Base-by-base conservation (phyloP, 2,888 invertebrate species). In the Acronicta alni region DNA sequence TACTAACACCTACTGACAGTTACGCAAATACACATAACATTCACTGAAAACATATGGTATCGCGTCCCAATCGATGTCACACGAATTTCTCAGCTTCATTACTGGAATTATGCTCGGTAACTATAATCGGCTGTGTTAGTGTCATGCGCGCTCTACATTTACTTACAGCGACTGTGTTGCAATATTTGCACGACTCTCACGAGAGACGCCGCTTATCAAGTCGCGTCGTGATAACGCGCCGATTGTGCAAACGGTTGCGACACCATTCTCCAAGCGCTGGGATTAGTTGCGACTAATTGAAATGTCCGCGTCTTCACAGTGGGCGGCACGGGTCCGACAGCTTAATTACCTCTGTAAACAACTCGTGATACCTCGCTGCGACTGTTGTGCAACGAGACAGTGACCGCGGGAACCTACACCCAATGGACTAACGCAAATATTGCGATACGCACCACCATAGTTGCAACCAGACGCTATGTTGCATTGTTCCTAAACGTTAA, bases 331-430 rank as follows among this genome's bases (percentile, higher is more conserved):
- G 67, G 72, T 68, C 68, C 68, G 85, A 86, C 86, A 81, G 73
- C 79, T 84, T 89, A 88, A 90, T 89, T 88, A 85, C 82, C 76
- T 81, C 74, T 79, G 85, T 81, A 88, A 85, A 86, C 83, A 84
- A 78, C 79, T 85, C 77, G 80, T 79, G 82, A 79, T 81, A 79
- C 68, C 69, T 72, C 77, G 75, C 72, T 72, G 72, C 51, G 60
- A 60, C 62, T 58, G 80, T 85, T 88, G 84, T 74, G 88, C 81
- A 87, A 86, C 73, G 59, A 82, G 77, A 80, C 79, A 76, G 77
- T 84, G 83, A 83, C 84, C 83, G 81, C 82, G 80, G 81, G 83
- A 83, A 80, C 82, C 81, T 81, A 81, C 82, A 77, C 75, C 52
- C 72, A 64, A 64, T 72, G 68, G 66, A 74, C 75, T 72, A 79